Evolutionary conservation across 2,113 vertebrate species (phyloP), one percentile per base, ranked within the genome.

Genomic region (Irena cyanogastra): DNA sequence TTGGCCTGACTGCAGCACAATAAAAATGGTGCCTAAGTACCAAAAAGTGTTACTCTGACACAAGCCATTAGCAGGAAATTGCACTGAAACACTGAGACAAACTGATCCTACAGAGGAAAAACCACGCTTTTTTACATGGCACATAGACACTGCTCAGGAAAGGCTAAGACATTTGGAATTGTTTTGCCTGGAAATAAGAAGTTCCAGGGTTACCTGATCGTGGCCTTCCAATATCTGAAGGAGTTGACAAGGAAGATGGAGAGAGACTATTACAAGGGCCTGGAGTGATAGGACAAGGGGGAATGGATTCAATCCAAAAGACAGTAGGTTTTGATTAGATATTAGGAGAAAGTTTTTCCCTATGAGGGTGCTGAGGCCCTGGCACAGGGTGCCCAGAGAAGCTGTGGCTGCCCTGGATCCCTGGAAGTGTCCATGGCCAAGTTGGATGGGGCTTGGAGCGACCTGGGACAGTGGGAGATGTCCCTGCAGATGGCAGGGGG

Each of bases 391-490:
- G 37, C 37, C 37, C 28, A 45, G 39, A 45, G 45, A 1, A 88
- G 27, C 18, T 65, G 37, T 33, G 76, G 41, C 47, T 76, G 41
- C 21, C 21, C 30, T 27, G 18, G 30, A 54, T 22, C 54, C 47
- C 41, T 83, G n/a, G 7, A 0, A 69, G 17, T 69, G 47, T 2
- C 53, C 39, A 60, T 16, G 20, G 4, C 53, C 6, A 7, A n/a
- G 26, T 0, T 75, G 53, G 31, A 44, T 0, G 0, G 26, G 42
- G 42, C 35, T 57, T 27, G 68, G 47, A 83, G 47, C 54, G 41
- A 0, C 45, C 39, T 82, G 61, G 69, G 20, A 15, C 0, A 15
- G n/a, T 22, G 47, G 47, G 4, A 76, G 6, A 5, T 47, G 53
- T 76, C 30, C 24, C 30, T 89, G 53, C 9, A 15, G 4, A 2